phyloP scores from a whole-genome alignment of 2,888 invertebrate genomes.

The Zele albiditarsus region DNA sequence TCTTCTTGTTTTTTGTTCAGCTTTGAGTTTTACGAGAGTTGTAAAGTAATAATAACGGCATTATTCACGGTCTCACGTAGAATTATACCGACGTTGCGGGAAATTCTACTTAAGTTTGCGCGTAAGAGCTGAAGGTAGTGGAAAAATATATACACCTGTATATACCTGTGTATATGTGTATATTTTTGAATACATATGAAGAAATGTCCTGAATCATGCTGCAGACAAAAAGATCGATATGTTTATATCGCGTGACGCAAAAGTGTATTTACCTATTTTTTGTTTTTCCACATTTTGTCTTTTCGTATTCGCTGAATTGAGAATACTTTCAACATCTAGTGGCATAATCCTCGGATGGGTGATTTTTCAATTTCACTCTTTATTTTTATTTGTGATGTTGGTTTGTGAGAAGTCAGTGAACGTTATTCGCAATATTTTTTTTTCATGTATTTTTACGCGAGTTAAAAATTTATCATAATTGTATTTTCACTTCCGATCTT shows the following conservation, averaged over 20 bases:
- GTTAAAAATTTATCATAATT: too few relatives aligned
- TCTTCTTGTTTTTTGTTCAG: conserved; percentile 24
- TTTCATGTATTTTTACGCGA: too few relatives aligned
- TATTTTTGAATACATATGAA: not conserved
- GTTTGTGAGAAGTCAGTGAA: too few relatives aligned
- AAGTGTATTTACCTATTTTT: too few relatives aligned
- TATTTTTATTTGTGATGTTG: too few relatives aligned
- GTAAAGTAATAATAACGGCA: conserved; percentile 56
- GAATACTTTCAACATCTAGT: too few relatives aligned
- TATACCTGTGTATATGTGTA: conserved; percentile 22
- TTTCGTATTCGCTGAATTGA: too few relatives aligned
- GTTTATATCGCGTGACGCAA: not conserved
- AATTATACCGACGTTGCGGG: conserved; percentile 22
- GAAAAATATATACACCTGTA: conserved; percentile 24
- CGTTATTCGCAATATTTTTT: too few relatives aligned
- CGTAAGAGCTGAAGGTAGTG: conserved; percentile 31
- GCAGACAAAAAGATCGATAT: not conserved
- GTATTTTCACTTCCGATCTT: too few relatives aligned
- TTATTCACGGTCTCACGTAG: conserved; percentile 45
- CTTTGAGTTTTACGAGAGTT: conserved; percentile 59
- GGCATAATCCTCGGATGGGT: too few relatives aligned
- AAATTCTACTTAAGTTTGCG: conserved; percentile 39
- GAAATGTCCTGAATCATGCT: not conserved
- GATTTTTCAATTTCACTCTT: too few relatives aligned
- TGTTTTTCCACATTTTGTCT: not conserved